Evolutionary conservation across 2,113 vertebrate species (phyloP).

Genomic region (Cathartes aura): DNA sequence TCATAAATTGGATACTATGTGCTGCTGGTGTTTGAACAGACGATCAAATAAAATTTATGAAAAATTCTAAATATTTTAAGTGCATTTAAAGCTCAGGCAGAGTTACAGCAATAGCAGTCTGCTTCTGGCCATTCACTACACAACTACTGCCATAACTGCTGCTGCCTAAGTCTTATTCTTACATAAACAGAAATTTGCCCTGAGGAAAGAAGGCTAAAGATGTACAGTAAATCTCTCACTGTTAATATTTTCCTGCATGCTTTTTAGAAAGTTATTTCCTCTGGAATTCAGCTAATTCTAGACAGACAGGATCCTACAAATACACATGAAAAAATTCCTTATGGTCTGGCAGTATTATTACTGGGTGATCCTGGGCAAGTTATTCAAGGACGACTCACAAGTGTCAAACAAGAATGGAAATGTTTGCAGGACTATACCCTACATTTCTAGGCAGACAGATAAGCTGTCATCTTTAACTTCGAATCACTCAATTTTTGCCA

Average conservation of each 20-base stretch:
- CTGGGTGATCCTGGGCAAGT: neutral
- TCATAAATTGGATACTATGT: neutral
- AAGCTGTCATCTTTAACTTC: neutral
- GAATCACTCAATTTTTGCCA: neutral
- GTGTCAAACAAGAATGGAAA: neutral
- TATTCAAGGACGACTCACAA: neutral
- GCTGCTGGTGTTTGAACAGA: neutral
- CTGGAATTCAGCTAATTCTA: conserved; percentile 20
- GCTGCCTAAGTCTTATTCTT: neutral
- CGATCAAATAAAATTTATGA: conserved; percentile 16
- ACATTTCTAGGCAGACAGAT: conserved; percentile 3
- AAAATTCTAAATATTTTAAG: conserved; percentile 38
- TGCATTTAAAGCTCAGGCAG: neutral
- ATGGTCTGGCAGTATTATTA: neutral
- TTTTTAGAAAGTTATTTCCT: conserved; percentile 18
- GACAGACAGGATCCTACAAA: neutral
- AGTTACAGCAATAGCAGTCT: conserved; percentile 2
- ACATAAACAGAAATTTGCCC: conserved; percentile 10
- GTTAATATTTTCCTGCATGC: conserved; percentile 4
- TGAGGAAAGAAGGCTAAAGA: neutral
- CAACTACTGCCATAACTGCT: neutral
- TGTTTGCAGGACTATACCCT: neutral
- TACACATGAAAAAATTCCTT: neutral
- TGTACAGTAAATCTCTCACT: neutral
- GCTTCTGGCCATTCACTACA: neutral